phyloP scores from a whole-genome alignment of 2,888 invertebrate species.

The Dasypogon diadema region DNA sequence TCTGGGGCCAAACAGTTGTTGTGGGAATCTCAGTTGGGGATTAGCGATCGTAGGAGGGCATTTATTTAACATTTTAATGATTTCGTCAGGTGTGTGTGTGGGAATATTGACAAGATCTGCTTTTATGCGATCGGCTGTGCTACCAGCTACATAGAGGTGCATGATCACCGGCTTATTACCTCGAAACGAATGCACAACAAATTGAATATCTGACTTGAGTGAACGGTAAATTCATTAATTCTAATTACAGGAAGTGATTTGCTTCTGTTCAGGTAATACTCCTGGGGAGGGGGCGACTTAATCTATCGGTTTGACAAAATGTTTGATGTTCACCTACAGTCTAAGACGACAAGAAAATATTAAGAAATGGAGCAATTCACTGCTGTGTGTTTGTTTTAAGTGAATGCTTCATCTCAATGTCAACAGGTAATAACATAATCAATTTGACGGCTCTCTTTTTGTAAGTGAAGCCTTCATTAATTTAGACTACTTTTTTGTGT shows the following conservation, averaged over 20 bases:
- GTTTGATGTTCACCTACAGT: not conserved
- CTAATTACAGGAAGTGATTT: conserved; percentile 10
- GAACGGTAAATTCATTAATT: not conserved
- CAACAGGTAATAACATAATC: too few relatives aligned
- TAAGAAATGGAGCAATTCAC: too few relatives aligned
- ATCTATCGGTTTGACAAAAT: not conserved
- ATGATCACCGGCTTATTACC: not conserved
- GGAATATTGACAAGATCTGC: conserved; percentile 10
- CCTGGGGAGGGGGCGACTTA: not conserved
- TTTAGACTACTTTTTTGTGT: too few relatives aligned
- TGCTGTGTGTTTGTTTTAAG: too few relatives aligned
- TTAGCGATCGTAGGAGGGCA: conserved; percentile 5
- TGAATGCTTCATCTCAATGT: too few relatives aligned
- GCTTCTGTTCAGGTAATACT: not conserved
- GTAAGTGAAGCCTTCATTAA: too few relatives aligned
- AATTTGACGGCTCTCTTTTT: too few relatives aligned
- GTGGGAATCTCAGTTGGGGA: not conserved
- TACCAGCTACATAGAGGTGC: not conserved
- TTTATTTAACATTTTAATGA: conserved; percentile 13
- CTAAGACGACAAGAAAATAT: not conserved
- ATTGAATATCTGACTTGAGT: not conserved
- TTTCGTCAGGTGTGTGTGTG: conserved; percentile 3
- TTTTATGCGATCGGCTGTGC: not conserved
- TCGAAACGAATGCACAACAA: not conserved
- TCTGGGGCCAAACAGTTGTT: not conserved